Conservation (phyloP, 2,888 invertebrate species). For the Acanthosepion lycidas region DNA sequence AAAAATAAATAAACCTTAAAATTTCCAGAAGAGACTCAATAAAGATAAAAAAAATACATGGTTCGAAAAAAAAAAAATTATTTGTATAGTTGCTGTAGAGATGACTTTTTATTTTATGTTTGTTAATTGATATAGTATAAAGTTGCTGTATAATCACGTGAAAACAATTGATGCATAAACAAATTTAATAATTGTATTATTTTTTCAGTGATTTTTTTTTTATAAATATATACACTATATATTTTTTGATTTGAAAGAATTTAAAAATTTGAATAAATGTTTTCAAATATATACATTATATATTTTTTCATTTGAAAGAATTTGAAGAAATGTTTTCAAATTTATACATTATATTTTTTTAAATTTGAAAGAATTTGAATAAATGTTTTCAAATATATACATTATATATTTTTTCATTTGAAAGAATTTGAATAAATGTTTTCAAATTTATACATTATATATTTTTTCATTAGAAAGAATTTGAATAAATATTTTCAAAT, state of each 20-base stretch:
- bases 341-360: too few relatives aligned
- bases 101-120: too few relatives aligned
- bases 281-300: neutral
- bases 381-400: neutral
- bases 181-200: neutral
- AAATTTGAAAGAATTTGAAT: too few relatives aligned
- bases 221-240: conserved; percentile 33
- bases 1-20: neutral
- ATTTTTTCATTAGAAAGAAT: neutral
- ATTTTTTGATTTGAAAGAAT: neutral
- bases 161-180: neutral
- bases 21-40: neutral
- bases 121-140: neutral
- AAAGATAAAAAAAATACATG: neutral
- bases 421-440: neutral
- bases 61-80: too few relatives aligned
- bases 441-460: neutral
- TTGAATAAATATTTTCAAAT: neutral
- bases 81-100: too few relatives aligned
- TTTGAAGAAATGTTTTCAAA: too few relatives aligned
- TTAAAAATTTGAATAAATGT: neutral
- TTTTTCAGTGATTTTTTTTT: neutral
- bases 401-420: conserved; percentile 14
- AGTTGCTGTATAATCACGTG: neutral
- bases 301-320: too few relatives aligned